Evolutionary conservation across 2,888 invertebrate genomes (phyloP), one percentile per base, ranked within the genome.

Genomic region (Neuroscelio doddi): DNA sequence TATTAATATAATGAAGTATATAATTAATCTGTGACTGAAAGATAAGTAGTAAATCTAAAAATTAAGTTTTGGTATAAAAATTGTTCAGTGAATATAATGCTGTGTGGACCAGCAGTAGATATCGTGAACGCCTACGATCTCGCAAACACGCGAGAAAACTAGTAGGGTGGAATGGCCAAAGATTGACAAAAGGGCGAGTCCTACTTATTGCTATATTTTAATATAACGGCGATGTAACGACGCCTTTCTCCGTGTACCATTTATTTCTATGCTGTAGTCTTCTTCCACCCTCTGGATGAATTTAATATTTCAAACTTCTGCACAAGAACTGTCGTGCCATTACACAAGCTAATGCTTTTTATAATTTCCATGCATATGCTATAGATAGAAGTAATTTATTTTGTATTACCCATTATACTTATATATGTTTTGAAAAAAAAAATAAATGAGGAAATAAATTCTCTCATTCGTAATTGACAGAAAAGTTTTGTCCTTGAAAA

Each of bases 191-290:
- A 63, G 68, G 77, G 68, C 66, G 75, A 77, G 69, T 61, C 69
- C 77, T 75, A 74, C 73, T 79, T 77, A 79, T 77, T 80, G 75
- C 76, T 75, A 75, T 77, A 75, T 78, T 78, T 79, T 80, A 77
- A 78, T 80, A 79, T 77, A 78, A 80, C 74, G 78, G 77, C 68
- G 76, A 70, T 71, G 73, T 77, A 79, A 79, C 74, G 77, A 78
- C 72, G 71, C 73, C 61, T 61, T 68, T 66, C 69, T 70, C 70
- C 61, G 71, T 66, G 61, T 72, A 74, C 73, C 76, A 67, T 74
- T 78, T 77, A 75, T 74, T 73, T 71, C 75, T 72, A 69, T 72
- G 70, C 69, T 50, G 57, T 66, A 53, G 58, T 50, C 64, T 61
- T 52, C 41, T 61, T 51, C 51, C 46, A 39, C 39, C 47, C 49